A percentile compares a stretch with the other conserved stretches of the same genome.
Conservation (phyloP, 2,797 vertebrate genomes). For the Microcaecilia unicolor region DNA sequence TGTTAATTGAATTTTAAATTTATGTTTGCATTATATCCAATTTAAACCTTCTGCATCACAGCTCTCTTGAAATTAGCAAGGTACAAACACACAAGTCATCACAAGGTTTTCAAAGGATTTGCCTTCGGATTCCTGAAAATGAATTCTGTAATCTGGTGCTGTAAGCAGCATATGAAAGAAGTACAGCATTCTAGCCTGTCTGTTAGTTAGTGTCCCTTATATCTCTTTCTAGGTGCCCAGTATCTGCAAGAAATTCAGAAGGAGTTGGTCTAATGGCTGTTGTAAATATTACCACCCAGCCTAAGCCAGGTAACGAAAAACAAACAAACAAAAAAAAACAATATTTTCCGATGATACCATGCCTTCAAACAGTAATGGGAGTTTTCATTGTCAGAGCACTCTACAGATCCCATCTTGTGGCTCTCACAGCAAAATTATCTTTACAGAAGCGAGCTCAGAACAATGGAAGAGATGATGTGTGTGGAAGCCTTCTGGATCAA, state of each 20-base stretch:
- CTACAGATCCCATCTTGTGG: slow-evolving; percentile 18
- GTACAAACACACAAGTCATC: too few relatives aligned
- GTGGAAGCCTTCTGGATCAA: slow-evolving; percentile 18
- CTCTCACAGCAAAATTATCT: slow-evolving; percentile 35
- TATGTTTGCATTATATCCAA: too few relatives aligned
- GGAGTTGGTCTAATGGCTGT: not conserved
- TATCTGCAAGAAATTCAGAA: slow-evolving; percentile 6
- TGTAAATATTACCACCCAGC: slow-evolving; percentile 1
- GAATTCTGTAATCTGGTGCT: too few relatives aligned
- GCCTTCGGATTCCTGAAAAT: too few relatives aligned
- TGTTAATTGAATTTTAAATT: too few relatives aligned
- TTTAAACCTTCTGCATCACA: too few relatives aligned
- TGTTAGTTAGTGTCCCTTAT: too few relatives aligned
- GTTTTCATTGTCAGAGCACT: slow-evolving; percentile 33
- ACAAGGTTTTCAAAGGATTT: too few relatives aligned
- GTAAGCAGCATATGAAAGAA: too few relatives aligned
- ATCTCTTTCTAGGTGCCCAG: slow-evolving; percentile 7
- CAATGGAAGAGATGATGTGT: slow-evolving; percentile 9
- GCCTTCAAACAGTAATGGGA: slow-evolving; percentile 14
- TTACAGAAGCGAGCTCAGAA: slow-evolving; percentile 22
- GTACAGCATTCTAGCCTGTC: too few relatives aligned
- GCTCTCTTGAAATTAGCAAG: too few relatives aligned
- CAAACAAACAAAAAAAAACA: not conserved
- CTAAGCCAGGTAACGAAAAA: not conserved
- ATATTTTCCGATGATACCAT: slow-evolving; percentile 17